phyloP scores from a whole-genome alignment of 2,113 vertebrate species.

The Calidris pygmaea region DNA sequence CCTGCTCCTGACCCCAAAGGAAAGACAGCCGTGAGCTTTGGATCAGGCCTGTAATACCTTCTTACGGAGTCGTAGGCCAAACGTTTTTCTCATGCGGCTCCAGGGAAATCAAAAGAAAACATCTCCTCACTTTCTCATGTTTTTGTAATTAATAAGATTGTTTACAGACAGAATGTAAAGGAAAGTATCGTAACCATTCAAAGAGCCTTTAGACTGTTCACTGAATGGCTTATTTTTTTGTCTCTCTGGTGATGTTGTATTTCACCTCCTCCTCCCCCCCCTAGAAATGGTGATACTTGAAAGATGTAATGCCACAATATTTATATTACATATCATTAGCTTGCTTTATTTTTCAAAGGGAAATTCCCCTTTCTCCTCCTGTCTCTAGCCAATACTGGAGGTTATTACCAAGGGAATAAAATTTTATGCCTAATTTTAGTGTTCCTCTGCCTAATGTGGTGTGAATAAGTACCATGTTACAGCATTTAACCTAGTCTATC shows the following conservation, averaged over 20 bases:
- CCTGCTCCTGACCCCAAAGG: background rate
- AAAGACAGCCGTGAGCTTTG: background rate
- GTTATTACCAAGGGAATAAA: slow-evolving; percentile 68
- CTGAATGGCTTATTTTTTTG: background rate
- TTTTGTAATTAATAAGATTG: background rate
- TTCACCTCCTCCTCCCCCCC: no score
- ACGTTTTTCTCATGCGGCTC: background rate
- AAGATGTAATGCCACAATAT: background rate
- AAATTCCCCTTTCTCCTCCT: slow-evolving; percentile 40
- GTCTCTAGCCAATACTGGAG: slow-evolving; percentile 39
- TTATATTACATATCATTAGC: background rate
- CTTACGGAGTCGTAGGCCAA: background rate
- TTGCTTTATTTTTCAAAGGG: slow-evolving; percentile 48
- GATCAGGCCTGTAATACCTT: background rate
- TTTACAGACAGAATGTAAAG: background rate
- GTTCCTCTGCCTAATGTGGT: slow-evolving; percentile 68
- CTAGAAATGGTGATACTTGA: background rate
- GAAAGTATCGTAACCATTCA: background rate
- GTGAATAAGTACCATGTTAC: slow-evolving; percentile 62
- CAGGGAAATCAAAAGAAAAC: background rate
- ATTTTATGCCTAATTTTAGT: slow-evolving; percentile 70
- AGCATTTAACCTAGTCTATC: slow-evolving; percentile 63
- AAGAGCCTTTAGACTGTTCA: background rate
- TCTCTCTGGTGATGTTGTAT: background rate
- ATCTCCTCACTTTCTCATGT: background rate